Evolutionary conservation across 2,797 vertebrate genomes (phyloP), one percentile per base, ranked within the genome.

Genomic region (Siniperca obscura): DNA sequence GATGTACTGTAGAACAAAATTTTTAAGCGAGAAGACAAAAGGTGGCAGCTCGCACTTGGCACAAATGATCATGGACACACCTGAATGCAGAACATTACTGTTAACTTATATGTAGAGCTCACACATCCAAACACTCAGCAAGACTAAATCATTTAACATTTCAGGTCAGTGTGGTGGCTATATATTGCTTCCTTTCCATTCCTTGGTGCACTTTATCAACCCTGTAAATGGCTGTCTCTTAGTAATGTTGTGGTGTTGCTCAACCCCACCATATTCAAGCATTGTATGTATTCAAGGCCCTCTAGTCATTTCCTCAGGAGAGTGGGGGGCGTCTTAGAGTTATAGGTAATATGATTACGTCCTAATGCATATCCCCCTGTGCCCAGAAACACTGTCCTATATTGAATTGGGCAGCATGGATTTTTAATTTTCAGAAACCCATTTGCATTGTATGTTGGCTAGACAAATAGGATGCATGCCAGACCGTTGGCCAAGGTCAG

Each of bases 341-440:
- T 86, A 83, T 82, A 71, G 74, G 34, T 94, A 94, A 94, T 94
- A 80, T 79, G 74, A 92, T 91, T 95, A 92, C 8, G 22, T 50
- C 55, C 82, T 92, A 91, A 95, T 92, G 86, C 84, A 92, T 78
- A 90, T 91, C 76, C 81, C 17, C 81, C 68, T 42, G 61, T 86
- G 73, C 67, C 34, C 64, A 81, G 79, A 91, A 79, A 90, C 78
- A 85, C 75, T 64, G 83, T 81, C 86, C 70, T 79, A 57, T 88
- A 93, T 90, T 90, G 85, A 92, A 93, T 88, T 89, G 81, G 76
- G 77, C 78, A 50, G 82, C 91, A 94, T 94, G 70, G 91, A 93
- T 94, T 94, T 95, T 92, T 91, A 85, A 94, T 93, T 93, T 89
- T 89, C 82, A 89, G 73, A 93, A 94, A 96, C 78, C 84, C 88